A percentile compares a stretch with the other conserved stretches of the same genome.
phyloP scores from a whole-genome alignment of 2,797 vertebrate genomes.

The Eurystomus glaucurus region DNA sequence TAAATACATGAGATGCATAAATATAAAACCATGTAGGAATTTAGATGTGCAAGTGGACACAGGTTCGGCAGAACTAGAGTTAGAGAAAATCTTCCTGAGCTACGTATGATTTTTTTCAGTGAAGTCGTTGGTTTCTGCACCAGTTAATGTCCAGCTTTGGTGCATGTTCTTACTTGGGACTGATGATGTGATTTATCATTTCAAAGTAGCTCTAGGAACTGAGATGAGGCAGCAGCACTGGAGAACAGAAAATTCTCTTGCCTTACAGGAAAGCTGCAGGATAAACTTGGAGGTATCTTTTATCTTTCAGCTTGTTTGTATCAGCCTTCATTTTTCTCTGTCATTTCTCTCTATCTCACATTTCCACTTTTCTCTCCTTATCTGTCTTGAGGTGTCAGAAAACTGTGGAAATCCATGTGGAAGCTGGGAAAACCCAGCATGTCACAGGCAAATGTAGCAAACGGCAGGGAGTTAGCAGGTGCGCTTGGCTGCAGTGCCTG shows the following conservation, averaged over 20 bases:
- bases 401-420: background rate
- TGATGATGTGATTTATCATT: constrained; percentile 20
- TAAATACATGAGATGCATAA: background rate
- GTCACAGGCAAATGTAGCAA: background rate
- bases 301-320: constrained; percentile 13
- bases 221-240: background rate
- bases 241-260: background rate
- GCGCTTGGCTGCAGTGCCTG: fast-evolving
- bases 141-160: background rate
- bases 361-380: background rate
- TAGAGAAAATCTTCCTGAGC: background rate
- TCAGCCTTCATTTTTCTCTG: constrained; percentile 20
- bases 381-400: background rate
- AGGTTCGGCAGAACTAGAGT: background rate
- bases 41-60: background rate
- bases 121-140: background rate
- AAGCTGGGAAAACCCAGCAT: background rate
- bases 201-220: constrained; percentile 2
- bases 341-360: background rate
- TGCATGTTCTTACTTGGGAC: background rate
- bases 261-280: background rate
- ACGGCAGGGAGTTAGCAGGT: background rate
- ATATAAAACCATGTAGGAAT: background rate
- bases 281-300: constrained; percentile 15
- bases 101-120: fast-evolving